Percentiles rank a stretch among this genome's conserved stretches.
Conservation (phyloP, 2,113 vertebrate genomes). For the Hippopotamus amphibius region DNA sequence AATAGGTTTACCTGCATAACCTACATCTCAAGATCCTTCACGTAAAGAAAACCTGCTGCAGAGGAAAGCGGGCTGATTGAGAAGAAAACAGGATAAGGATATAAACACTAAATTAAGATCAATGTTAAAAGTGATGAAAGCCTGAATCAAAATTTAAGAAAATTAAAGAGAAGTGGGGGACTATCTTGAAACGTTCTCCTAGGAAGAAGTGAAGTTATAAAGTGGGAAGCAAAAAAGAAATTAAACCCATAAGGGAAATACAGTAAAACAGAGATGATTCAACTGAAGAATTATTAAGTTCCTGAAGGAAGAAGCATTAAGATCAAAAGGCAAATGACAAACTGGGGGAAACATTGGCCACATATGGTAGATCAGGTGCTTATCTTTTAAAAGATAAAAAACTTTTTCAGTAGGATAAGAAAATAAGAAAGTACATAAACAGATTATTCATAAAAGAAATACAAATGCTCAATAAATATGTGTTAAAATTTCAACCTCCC, state of each 20-base stretch:
- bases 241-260: neutral
- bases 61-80: neutral
- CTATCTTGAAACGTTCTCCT: neutral
- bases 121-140: neutral
- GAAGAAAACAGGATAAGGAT: neutral
- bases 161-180: neutral
- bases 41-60: neutral
- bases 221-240: neutral
- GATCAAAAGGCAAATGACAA: neutral
- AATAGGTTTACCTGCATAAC: neutral
- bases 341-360: neutral
- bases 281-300: neutral
- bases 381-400: neutral
- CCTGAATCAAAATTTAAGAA: neutral
- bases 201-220: neutral
- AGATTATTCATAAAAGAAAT: neutral
- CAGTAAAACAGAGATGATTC: neutral
- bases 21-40: neutral
- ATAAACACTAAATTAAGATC: neutral
- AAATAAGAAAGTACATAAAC: neutral
- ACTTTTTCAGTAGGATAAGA: neutral
- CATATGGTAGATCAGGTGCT: neutral
- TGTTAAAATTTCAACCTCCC: conserved; percentile 5
- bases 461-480: neutral
- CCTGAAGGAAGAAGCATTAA: neutral